Percentiles rank a stretch among this genome's conserved stretches.
Conservation (phyloP, 2,888 invertebrate genomes). For the Drosophila dives region DNA sequence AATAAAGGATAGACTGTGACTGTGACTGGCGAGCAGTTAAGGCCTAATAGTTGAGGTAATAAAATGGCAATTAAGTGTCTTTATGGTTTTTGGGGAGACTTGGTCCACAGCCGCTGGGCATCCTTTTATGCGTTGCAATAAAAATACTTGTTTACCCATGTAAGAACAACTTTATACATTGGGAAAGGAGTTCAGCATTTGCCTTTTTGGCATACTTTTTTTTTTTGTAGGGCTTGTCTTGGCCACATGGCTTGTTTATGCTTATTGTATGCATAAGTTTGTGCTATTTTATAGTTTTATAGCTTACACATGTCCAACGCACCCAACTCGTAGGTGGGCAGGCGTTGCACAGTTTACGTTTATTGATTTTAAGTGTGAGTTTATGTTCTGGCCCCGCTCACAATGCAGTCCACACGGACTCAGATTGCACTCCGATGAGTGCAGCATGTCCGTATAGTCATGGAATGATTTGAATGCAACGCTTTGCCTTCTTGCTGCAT, state of each 20-base stretch:
- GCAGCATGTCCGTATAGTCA: conserved; percentile 36
- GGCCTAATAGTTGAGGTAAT: conserved; percentile 75
- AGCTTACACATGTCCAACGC: conserved; percentile 59
- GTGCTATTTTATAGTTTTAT: conserved; percentile 75
- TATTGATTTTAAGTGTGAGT: conserved; percentile 79
- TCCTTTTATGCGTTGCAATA: conserved; percentile 76
- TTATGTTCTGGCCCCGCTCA: conserved; percentile 55
- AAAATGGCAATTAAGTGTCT: conserved; percentile 80
- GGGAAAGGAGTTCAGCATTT: conserved; percentile 14
- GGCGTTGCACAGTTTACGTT: conserved; percentile 69
- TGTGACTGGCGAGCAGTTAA: conserved; percentile 8
- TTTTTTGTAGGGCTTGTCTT: conserved; percentile 46
- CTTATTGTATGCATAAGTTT: conserved; percentile 73
- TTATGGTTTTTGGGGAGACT: conserved; percentile 52
- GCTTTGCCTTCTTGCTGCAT: conserved; percentile 58
- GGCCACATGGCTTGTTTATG: conserved; percentile 57
- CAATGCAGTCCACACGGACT: conserved; percentile 9
- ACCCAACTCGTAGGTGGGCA: conserved; percentile 59
- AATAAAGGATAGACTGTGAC: conserved; percentile 55
- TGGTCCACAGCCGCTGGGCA: conserved; percentile 63
- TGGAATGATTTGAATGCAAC: conserved; percentile 25
- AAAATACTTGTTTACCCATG: conserved; percentile 79
- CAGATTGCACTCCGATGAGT: conserved; percentile 29
- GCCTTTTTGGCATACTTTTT: conserved; percentile 39
- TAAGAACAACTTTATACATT: conserved; percentile 71